Evolutionary conservation across 2,113 vertebrate species (phyloP).

Genomic region (Atherinomorus stipes): DNA sequence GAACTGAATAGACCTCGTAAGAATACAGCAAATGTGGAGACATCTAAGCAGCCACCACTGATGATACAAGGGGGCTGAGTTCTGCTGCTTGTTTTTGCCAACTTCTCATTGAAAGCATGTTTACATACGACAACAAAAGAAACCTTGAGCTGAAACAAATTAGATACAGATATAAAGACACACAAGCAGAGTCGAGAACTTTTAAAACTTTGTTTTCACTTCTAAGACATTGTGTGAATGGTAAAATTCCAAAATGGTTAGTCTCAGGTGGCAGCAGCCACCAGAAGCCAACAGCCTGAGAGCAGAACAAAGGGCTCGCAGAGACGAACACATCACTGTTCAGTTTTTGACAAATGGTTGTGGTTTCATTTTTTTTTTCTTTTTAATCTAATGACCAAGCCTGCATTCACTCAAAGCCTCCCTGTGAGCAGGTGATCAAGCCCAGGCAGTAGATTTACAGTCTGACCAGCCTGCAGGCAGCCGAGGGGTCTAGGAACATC

Average conservation of each 20-base stretch:
- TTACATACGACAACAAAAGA: constrained; percentile 15
- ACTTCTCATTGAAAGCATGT: constrained; percentile 24
- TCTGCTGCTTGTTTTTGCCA: constrained; percentile 10
- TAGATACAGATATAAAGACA: constrained; percentile 41
- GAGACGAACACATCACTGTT: constrained; percentile 40
- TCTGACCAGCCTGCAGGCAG: constrained; percentile 66
- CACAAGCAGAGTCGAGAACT: constrained; percentile 10
- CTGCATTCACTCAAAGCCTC: constrained; percentile 70
- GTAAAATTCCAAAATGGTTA: constrained; percentile 47
- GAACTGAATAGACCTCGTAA: constrained; percentile 30
- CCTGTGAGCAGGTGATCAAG: constrained; percentile 62
- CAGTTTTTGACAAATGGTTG: constrained; percentile 52
- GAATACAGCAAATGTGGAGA: constrained; percentile 45
- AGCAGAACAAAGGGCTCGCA: constrained; percentile 53
- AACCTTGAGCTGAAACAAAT: constrained; percentile 32
- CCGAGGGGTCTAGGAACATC: constrained; percentile 73
- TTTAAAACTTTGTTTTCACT: constrained; percentile 28
- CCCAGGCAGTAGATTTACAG: constrained; percentile 69
- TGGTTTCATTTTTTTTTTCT: constrained; percentile 10
- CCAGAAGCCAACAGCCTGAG: constrained; percentile 39
- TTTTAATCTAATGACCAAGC: constrained; percentile 66
- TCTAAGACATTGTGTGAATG: constrained; percentile 27
- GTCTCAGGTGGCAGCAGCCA: constrained; percentile 39
- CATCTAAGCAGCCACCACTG: constrained; percentile 26
- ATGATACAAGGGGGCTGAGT: constrained; percentile 23